Conservation (phyloP, 1,140 invertebrate genomes). For the Holotrichia oblita region DNA sequence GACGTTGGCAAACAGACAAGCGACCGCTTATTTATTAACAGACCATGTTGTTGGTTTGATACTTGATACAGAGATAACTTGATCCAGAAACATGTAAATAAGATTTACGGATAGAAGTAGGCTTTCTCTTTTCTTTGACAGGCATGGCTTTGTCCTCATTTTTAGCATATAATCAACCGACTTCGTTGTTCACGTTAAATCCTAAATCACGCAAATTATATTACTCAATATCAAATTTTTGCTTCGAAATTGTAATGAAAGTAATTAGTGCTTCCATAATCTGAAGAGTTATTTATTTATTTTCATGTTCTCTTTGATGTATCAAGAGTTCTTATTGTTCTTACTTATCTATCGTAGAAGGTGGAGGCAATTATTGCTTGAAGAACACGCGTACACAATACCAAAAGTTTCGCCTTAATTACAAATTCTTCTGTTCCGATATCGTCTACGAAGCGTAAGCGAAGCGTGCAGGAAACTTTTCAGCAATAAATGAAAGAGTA, state of each 20-base stretch:
- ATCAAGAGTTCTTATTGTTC: too few relatives aligned
- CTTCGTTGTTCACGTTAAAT: too few relatives aligned
- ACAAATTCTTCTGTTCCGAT: neutral
- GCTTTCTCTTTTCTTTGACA: neutral
- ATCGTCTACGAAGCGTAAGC: neutral
- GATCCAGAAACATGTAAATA: conserved; percentile 23
- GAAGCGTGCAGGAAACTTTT: neutral
- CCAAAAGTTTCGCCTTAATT: conserved; percentile 2
- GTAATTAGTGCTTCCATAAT: neutral
- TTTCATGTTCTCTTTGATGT: neutral
- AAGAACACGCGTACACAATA: neutral
- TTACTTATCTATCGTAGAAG: neutral
- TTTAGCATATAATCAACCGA: too few relatives aligned
- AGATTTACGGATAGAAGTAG: neutral
- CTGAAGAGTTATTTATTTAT: too few relatives aligned
- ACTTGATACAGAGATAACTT: conserved; percentile 16
- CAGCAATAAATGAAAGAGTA: neutral
- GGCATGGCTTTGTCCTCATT: too few relatives aligned
- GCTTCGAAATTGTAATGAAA: too few relatives aligned
- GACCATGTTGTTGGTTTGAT: neutral
- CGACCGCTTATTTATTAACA: conserved; percentile 18
- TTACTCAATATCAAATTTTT: too few relatives aligned
- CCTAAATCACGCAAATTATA: too few relatives aligned
- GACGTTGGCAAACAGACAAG: neutral
- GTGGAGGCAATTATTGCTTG: neutral